A percentile compares a stretch with the other conserved stretches of the same genome.
These are phyloP conservation scores for Limonius californicus DNA, from an alignment of 1,140 invertebrate species.

Conservation along the genomic window DNA sequence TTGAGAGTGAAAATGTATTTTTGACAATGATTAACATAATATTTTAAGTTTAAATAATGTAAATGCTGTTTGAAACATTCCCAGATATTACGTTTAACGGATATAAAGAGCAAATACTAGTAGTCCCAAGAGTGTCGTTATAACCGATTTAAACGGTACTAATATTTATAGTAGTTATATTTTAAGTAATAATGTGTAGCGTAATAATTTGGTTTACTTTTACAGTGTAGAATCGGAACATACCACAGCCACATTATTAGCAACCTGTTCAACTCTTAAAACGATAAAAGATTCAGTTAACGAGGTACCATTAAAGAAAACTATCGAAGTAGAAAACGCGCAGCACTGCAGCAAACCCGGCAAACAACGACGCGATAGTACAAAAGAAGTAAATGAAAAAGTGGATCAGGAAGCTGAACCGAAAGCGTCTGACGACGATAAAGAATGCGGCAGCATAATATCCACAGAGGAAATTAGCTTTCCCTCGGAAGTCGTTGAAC, in stretches of 20 bases:
- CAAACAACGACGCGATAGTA: slow-evolving; percentile 29
- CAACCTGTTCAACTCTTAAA: slow-evolving; percentile 36
- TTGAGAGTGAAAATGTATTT: no score
- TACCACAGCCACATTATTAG: slow-evolving; percentile 34
- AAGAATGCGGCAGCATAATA: slow-evolving; percentile 53
- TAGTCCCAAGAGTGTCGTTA: no score
- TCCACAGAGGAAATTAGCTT: slow-evolving; percentile 66
- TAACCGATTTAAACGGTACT: no score
- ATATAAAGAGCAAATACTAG: no score
- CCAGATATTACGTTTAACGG: no score
- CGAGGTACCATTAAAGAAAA: slow-evolving; percentile 30
- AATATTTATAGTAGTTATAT: no score
- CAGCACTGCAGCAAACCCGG: slow-evolving; percentile 20
- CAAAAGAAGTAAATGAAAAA: slow-evolving; percentile 10
- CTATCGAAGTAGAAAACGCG: slow-evolving; percentile 22
- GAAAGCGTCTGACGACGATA: slow-evolving; percentile 39
- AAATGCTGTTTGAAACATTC: no score
- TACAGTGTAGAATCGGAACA: slow-evolving; percentile 18
- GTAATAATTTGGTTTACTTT: no score
- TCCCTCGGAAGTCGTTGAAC: slow-evolving; percentile 60
- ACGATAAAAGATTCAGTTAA: slow-evolving; percentile 29
- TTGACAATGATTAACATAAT: no score
- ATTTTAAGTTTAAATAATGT: no score
- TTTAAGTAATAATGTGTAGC: no score
- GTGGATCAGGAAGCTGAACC: slow-evolving; percentile 15